phyloP scores from a whole-genome alignment of 1,140 invertebrate genomes.

The Caenorhabditis elegans region WBcel235 BX284606.5:8283001-8283500 shows the following conservation, averaged over 20 bases:
- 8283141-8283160: conserved; percentile 9
- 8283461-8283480: conserved; percentile 77
- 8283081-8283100: neutral
- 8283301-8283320: no score
- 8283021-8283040: conserved; percentile 70
- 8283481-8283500: conserved; percentile 78
- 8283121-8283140: neutral
- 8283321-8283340: neutral
- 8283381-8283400: neutral
- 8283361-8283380: neutral
- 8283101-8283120: conserved; percentile 9
- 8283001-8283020: conserved; percentile 93
- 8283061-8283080: neutral
- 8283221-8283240: no score
- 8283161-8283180: neutral
- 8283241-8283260: no score
- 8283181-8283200: no score
- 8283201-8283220: no score
- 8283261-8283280: no score
- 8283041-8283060: conserved; percentile 40
- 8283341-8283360: neutral
- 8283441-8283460: conserved; percentile 32
- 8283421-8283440: neutral
- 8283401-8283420: no score
- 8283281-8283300: no score